Evolutionary conservation across 2,888 invertebrate species (phyloP).

Genomic region (Polydrusus pterygomalis): DNA sequence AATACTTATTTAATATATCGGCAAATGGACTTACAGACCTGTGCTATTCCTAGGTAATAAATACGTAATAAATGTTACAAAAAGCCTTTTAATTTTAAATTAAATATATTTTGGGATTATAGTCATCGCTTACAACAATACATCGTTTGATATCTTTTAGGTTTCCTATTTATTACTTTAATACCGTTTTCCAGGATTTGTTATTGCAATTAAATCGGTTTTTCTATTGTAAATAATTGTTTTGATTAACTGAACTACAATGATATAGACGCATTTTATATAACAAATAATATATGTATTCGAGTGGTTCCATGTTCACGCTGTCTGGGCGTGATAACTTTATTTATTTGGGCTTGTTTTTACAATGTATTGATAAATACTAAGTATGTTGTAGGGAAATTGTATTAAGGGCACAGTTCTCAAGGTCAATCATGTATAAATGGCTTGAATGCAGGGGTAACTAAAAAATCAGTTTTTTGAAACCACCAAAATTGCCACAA

Average conservation of each 20-base stretch:
- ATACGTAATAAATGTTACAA: neutral
- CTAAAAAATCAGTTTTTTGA: too few species aligned
- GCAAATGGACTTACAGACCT: neutral
- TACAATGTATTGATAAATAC: too few species aligned
- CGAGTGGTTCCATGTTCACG: neutral
- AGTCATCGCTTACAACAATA: neutral
- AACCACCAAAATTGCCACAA: too few species aligned
- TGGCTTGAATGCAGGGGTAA: too few species aligned
- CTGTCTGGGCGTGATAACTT: neutral
- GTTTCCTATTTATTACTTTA: neutral
- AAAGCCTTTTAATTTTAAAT: neutral
- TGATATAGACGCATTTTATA: neutral
- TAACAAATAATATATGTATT: neutral
- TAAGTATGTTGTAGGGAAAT: too few species aligned
- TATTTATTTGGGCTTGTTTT: neutral
- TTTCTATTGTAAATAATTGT: neutral
- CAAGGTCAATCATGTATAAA: too few species aligned
- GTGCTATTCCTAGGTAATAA: neutral
- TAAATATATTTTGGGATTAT: conserved; percentile 7
- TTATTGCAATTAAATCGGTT: neutral
- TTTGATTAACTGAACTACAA: too few species aligned
- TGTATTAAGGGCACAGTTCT: too few species aligned
- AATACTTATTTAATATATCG: neutral
- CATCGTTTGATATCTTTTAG: neutral
- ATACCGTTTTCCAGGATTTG: neutral